Conservation (phyloP, 2,797 vertebrate species). For the Esox masquinongy region DNA sequence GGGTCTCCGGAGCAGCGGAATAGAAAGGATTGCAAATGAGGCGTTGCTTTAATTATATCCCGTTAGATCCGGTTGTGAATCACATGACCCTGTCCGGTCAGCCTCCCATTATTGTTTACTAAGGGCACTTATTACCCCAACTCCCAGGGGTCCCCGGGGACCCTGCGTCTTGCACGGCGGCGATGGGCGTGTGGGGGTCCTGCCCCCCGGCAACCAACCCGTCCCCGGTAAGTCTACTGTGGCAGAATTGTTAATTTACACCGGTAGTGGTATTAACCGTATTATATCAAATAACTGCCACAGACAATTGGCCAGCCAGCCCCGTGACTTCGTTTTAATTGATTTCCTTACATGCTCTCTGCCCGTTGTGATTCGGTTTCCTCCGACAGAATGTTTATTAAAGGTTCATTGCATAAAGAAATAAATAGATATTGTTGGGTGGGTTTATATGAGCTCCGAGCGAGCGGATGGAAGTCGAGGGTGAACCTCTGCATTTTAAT, state of each 20-base stretch:
- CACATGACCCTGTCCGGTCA: constrained; percentile 63
- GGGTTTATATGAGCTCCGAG: constrained; percentile 78
- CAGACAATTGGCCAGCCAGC: constrained; percentile 86
- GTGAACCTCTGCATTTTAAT: constrained; percentile 65
- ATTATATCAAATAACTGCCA: constrained; percentile 97
- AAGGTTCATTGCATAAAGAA: constrained; percentile 81
- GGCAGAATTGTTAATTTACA: constrained; percentile 94
- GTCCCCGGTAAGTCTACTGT: constrained; percentile 68
- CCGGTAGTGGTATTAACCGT: constrained; percentile 91
- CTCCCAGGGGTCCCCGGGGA: constrained; percentile 62
- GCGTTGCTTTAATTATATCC: constrained; percentile 60
- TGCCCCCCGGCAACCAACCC: constrained; percentile 7
- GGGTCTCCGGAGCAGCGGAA: neutral
- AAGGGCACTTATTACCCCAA: constrained; percentile 72
- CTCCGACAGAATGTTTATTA: constrained; percentile 93
- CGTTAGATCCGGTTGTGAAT: constrained; percentile 43
- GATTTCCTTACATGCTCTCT: constrained; percentile 87
- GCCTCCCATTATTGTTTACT: constrained; percentile 68
- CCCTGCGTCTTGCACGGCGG: constrained; percentile 19
- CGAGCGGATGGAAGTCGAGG: constrained; percentile 51
- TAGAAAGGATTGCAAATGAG: constrained; percentile 38
- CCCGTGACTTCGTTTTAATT: constrained; percentile 95
- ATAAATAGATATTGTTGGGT: constrained; percentile 87
- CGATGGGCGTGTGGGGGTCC: too few relatives aligned
- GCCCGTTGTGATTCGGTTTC: constrained; percentile 86